Percentiles rank a stretch among this genome's conserved stretches.
phyloP scores from a whole-genome alignment of 1,140 invertebrate species.

The Fopius arisanus region DNA sequence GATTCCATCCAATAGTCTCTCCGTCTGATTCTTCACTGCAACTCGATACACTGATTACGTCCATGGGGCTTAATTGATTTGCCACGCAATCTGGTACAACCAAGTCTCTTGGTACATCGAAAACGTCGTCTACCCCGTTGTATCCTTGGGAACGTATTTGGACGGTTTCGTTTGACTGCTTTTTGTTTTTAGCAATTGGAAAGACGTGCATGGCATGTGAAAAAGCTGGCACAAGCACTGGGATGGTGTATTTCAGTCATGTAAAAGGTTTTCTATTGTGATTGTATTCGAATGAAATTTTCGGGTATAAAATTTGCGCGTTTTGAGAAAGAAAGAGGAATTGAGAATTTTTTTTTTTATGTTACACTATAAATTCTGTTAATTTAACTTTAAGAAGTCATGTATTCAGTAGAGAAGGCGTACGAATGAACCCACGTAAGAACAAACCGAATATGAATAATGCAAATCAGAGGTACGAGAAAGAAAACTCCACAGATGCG shows the following conservation, averaged over 20 bases:
- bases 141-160: neutral
- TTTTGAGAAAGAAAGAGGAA: too few species aligned
- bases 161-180: neutral
- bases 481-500: too few species aligned
- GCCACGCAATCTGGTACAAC: conserved; percentile 13
- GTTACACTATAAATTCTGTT: too few species aligned
- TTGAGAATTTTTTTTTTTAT: too few species aligned
- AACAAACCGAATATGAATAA: too few species aligned
- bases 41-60: conserved; percentile 30
- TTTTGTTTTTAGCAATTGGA: neutral
- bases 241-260: neutral
- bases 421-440: too few species aligned
- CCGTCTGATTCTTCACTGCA: neutral
- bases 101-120: neutral
- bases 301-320: neutral
- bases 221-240: neutral
- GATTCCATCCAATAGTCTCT: neutral
- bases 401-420: too few species aligned
- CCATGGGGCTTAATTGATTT: conserved; percentile 28
- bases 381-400: too few species aligned
- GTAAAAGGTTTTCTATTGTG: neutral
- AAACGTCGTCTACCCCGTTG: neutral
- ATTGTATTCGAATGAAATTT: neutral
- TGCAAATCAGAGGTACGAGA: too few species aligned
- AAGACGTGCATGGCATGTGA: neutral